Conservation (phyloP, 2,888 invertebrate genomes). For the Orthosia gracilis region DNA sequence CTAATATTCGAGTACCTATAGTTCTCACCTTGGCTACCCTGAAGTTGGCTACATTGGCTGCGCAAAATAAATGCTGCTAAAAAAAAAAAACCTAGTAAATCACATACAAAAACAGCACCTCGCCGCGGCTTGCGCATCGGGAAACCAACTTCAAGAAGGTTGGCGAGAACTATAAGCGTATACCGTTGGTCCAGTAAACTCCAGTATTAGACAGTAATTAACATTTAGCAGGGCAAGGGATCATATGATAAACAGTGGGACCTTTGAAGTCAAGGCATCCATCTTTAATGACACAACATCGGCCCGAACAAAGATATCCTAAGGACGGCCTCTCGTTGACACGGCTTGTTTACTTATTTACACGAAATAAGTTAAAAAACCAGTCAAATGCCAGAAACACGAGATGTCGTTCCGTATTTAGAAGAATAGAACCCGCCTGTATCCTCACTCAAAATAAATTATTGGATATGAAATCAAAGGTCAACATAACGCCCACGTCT, state of each 20-base stretch:
- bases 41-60: no score
- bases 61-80: no score
- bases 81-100: no score
- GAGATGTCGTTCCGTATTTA: constrained; percentile 35
- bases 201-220: no score
- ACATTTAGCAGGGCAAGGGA: background rate
- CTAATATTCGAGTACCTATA: no score
- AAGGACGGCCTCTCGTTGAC: constrained; percentile 7
- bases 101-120: no score
- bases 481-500: constrained; percentile 16
- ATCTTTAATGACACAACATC: constrained; percentile 1
- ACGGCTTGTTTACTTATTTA: constrained; percentile 49
- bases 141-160: no score
- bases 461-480: constrained; percentile 32
- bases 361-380: constrained; percentile 36
- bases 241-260: background rate
- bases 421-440: constrained; percentile 15
- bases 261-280: background rate
- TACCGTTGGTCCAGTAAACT: no score
- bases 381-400: constrained; percentile 22
- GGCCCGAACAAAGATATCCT: constrained; percentile 10
- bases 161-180: no score
- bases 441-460: constrained; percentile 24
- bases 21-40: no score
- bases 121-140: no score